Base-by-base conservation (phyloP, 1,140 invertebrate genomes). In the Eubasilissa regina region DNA sequence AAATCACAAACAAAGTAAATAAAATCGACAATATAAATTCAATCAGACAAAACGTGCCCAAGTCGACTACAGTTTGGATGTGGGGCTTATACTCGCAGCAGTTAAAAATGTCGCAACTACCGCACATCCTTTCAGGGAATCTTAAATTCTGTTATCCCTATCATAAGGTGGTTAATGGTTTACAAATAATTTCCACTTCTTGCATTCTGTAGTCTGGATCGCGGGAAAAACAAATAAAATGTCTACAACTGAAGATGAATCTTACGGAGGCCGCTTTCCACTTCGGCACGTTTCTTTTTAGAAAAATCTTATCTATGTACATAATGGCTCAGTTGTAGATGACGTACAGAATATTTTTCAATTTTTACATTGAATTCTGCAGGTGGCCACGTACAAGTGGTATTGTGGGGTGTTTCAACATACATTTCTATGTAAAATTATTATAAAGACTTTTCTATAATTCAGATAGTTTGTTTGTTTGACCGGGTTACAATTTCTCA, bases 31-130 rank as follows among this genome's bases (percentile, higher is more conserved):
- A n/a, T n/a, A n/a, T n/a, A n/a, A 43, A 58, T 45, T 56, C 73
- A 75, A 75, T 75, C 73, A 75, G 45, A 47, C 17, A 51, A 47
- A 75, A 75, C 73, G 73, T 75, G 73, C 73, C 47, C 56, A 75
- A 75, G 56, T 47, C 21, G 56, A 17, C 10, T 75, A 17, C 11
- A 0, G 17, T 53, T 25, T 70, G 47, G 45, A 51, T 70, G 17
- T 21, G 11, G 13, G 47, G 47, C 19, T 70, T 70, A 70, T 48
- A 4, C n/a, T 3, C 1, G 19, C 9, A 64, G 12, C 35, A 1
- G 60, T 64, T 6, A 64, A 43, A 60, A 64, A 64, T 13, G 35
- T 43, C 19, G 60, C 35, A 62, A 43, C 60, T 43, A 19, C 13
- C 0, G 35, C 3, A n/a, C 25, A 35, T 6, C 25, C 25, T 64